These are phyloP conservation scores for Phyto melanocephala DNA, from an alignment of 2,888 invertebrate species.

Conservation along the genomic window DNA sequence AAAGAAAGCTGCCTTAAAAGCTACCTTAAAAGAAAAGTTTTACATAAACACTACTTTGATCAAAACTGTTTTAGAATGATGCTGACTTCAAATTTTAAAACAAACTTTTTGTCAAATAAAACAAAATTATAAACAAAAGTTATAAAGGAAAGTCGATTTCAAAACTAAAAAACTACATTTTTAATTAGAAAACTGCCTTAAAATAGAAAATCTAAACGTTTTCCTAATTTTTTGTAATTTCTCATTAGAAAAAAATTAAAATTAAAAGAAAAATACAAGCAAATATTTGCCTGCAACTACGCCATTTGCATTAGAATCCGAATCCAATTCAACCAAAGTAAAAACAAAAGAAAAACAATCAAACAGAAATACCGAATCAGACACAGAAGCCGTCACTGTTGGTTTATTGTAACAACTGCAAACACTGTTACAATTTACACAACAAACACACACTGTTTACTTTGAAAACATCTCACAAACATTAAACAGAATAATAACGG, in stretches of 20 bases:
- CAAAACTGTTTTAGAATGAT: too few species aligned
- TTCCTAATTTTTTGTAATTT: neutral
- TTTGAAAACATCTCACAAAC: slow-evolving; percentile 14
- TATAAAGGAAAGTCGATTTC: too few species aligned
- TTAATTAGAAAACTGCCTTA: neutral
- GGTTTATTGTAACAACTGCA: slow-evolving; percentile 15
- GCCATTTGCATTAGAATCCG: neutral
- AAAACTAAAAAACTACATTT: neutral
- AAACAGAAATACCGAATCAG: neutral
- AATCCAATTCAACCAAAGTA: neutral
- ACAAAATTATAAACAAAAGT: too few species aligned
- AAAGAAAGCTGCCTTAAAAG: too few species aligned
- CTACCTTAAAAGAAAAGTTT: too few species aligned
- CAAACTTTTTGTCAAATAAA: too few species aligned
- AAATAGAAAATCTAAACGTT: neutral
- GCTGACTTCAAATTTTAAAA: too few species aligned
- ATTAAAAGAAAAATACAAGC: neutral
- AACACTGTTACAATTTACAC: slow-evolving; percentile 10
- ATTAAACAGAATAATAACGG: slow-evolving; percentile 3
- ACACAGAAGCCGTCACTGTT: slow-evolving; percentile 32
- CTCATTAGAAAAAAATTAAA: neutral
- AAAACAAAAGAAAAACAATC: neutral
- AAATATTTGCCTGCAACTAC: slow-evolving; percentile 44
- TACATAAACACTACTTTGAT: too few species aligned
- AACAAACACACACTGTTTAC: slow-evolving; percentile 30